Evolutionary conservation across 2,888 invertebrate species (phyloP).

Genomic region (Cataglyphis cursor): DNA sequence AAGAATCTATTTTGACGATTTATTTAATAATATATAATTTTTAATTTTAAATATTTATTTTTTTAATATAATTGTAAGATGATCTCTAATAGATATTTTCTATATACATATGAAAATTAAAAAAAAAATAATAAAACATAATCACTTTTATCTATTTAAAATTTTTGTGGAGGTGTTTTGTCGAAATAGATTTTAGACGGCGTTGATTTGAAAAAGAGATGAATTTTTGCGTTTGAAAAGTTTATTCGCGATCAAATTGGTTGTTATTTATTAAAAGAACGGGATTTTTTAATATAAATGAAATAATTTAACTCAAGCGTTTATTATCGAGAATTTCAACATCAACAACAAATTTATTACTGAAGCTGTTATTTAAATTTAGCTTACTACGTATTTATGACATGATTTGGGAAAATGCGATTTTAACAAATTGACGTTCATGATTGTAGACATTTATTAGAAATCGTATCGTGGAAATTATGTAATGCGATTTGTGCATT

Average conservation of each 20-base stretch:
- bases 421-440: conserved; percentile 23
- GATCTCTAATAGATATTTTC: not conserved
- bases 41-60: too few species aligned
- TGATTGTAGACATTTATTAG: conserved; percentile 30
- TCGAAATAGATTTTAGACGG: not conserved
- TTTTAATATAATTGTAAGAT: not conserved
- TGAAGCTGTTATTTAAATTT: conserved; percentile 36
- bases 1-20: not conserved
- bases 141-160: not conserved
- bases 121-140: not conserved
- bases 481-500: conserved; percentile 7
- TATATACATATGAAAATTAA: not conserved
- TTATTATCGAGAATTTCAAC: conserved; percentile 28
- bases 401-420: conserved; percentile 24
- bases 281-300: conserved; percentile 21
- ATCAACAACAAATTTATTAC: conserved; percentile 2
- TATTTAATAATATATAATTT: too few species aligned
- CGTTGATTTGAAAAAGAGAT: not conserved
- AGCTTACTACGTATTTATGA: conserved; percentile 34
- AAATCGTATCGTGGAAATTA: conserved; percentile 41
- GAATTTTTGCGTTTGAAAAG: not conserved
- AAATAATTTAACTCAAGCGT: conserved; percentile 1
- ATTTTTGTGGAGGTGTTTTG: not conserved
- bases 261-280: conserved; percentile 3
- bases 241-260: not conserved